A percentile compares a stretch with the other conserved stretches of the same genome.
These are phyloP conservation scores for Streptopelia turtur DNA, from an alignment of 2,797 vertebrate genomes.

Conservation along the genomic window DNA sequence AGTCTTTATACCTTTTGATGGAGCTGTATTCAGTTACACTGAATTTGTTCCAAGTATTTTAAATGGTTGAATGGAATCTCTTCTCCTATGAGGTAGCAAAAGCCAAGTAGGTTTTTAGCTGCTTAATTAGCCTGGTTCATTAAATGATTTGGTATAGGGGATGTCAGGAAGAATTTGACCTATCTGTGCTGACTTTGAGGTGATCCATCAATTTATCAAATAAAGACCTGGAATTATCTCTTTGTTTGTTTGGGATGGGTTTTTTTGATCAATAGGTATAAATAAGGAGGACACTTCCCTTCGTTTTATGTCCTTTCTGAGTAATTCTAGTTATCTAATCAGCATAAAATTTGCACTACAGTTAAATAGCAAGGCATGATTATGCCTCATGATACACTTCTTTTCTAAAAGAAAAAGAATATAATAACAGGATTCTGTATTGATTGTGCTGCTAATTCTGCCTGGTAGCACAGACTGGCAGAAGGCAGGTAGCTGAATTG, in stretches of 20 bases:
- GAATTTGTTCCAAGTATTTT: constrained; percentile 4
- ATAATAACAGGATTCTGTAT: constrained; percentile 66
- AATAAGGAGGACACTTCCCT: constrained; percentile 23
- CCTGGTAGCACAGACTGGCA: constrained; percentile 67
- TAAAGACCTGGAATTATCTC: constrained; percentile 7
- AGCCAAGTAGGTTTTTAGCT: constrained; percentile 59
- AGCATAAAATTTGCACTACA: constrained; percentile 17
- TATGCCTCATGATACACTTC: constrained; percentile 60
- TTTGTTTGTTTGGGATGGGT: not conserved
- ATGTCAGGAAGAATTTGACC: constrained; percentile 58
- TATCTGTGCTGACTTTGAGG: constrained; percentile 62
- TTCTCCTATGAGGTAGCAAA: constrained; percentile 39
- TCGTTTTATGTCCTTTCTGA: constrained; percentile 4
- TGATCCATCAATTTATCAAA: constrained; percentile 62
- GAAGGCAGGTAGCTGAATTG: constrained; percentile 78
- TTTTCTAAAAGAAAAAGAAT: constrained; percentile 46
- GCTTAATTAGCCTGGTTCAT: constrained; percentile 57
- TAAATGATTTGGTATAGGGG: constrained; percentile 61
- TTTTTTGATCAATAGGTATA: not conserved
- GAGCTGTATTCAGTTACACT: not conserved
- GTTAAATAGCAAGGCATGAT: constrained; percentile 58
- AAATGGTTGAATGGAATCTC: constrained; percentile 37
- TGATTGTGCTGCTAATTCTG: constrained; percentile 72
- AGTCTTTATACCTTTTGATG: not conserved
- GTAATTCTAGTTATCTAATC: constrained; percentile 55